These are phyloP conservation scores for Trogon surrucura DNA, from an alignment of 2,113 vertebrate species.

Conservation along the genomic window DNA sequence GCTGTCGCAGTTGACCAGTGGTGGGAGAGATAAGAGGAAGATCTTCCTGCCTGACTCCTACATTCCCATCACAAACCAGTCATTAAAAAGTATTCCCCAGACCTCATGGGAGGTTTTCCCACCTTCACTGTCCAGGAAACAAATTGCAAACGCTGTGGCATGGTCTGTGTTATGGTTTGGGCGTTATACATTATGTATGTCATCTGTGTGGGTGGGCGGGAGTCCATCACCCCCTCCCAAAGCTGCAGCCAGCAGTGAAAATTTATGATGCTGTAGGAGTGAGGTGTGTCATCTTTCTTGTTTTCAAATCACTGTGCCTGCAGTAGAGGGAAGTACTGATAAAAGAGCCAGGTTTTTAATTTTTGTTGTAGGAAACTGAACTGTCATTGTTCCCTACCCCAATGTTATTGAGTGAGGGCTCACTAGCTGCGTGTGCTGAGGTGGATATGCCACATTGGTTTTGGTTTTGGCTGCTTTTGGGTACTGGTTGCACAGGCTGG, in stretches of 20 bases:
- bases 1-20: slow-evolving; percentile 61
- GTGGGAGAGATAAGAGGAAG: slow-evolving; percentile 36
- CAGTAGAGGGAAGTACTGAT: background rate
- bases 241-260: background rate
- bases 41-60: background rate
- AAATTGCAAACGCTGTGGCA: background rate
- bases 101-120: background rate
- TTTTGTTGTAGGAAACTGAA: background rate
- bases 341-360: background rate
- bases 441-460: rapidly evolving
- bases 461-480: background rate
- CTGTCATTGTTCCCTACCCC: background rate
- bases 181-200: background rate
- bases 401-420: background rate
- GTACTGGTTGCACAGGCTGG: background rate
- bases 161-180: background rate
- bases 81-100: slow-evolving; percentile 1
- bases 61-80: background rate
- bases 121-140: background rate
- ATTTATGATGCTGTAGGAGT: background rate
- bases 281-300: background rate
- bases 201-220: background rate
- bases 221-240: background rate
- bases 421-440: background rate
- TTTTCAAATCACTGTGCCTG: background rate